Evolutionary conservation across 2,888 invertebrate genomes (phyloP), one percentile per base, ranked within the genome.

Genomic region (Xanthorhoe designata): DNA sequence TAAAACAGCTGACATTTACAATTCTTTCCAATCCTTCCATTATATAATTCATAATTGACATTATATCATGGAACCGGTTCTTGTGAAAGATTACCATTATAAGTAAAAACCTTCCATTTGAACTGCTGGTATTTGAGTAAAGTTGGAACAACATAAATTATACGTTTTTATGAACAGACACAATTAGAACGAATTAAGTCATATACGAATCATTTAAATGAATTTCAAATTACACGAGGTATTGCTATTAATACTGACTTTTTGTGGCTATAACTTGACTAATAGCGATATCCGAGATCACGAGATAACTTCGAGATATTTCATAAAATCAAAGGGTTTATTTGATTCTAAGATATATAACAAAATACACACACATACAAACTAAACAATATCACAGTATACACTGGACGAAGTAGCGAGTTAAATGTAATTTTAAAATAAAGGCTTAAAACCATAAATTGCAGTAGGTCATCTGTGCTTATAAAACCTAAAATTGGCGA

Each of bases 121-220:
- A n/a, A n/a, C n/a, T n/a, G n/a, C n/a, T n/a, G n/a, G n/a, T n/a
- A n/a, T n/a, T n/a, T n/a, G n/a, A n/a, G n/a, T n/a, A n/a, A n/a
- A n/a, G n/a, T n/a, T n/a, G n/a, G n/a, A n/a, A n/a, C n/a, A n/a
- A n/a, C n/a, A n/a, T n/a, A n/a, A n/a, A n/a, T n/a, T n/a, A n/a
- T 2, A 35, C 2, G 8, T 35, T 8, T 9, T 42, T 42, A 32
- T 24, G 13, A 57, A 18, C 29, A 42, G 52, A 35, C 57, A 52
- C 52, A 63, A 57, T 57, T 32, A 63, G 52, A 57, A 56, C 56
- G 35, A 52, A 42, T 24, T 35, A 38, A 62, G 56, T 62, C 24
- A 24, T 24, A 24, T 3, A n/a, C n/a, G n/a, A 63, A 24, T 61
- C 13, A 17, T 13, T 5, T 42, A 56, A 35, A 19, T 52, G 35